Evolutionary conservation across 2,113 vertebrate genomes (phyloP).

Genomic region (Rhinolophus sinicus): DNA sequence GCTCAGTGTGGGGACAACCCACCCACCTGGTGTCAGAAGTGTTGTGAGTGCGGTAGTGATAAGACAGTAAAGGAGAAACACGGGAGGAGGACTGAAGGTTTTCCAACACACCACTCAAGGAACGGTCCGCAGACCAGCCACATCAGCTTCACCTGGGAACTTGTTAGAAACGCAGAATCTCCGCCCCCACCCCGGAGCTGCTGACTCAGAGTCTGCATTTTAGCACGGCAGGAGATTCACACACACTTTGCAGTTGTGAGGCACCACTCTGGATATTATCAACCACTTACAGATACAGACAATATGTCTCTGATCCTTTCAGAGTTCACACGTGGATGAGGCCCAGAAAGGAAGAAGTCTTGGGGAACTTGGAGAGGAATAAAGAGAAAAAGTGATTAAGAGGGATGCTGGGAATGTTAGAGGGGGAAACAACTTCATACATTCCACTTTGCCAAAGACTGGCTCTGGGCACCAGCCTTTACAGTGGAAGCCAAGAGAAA

Average conservation of each 20-base stretch:
- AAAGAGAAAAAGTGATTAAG: constrained; percentile 51
- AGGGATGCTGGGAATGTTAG: constrained; percentile 46
- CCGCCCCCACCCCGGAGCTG: neutral
- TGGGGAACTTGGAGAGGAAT: neutral
- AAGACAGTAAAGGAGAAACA: neutral
- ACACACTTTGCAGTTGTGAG: neutral
- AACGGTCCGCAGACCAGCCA: neutral
- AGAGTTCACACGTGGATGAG: neutral
- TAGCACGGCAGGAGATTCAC: neutral
- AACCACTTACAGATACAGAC: neutral
- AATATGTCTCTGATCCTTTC: neutral
- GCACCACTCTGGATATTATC: neutral
- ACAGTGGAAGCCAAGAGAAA: constrained; percentile 69
- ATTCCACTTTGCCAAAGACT: constrained; percentile 59
- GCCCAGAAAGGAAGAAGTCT: constrained; percentile 19
- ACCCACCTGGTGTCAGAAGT: neutral
- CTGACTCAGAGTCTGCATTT: neutral
- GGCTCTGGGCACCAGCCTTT: constrained; percentile 66
- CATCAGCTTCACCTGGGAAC: neutral
- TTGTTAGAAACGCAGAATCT: neutral
- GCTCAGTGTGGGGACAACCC: neutral
- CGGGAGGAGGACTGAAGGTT: neutral
- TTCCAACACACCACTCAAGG: too few relatives aligned
- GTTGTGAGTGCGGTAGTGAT: neutral
- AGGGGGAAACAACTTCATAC: neutral